A percentile compares a stretch with the other conserved stretches of the same genome.
Evolutionary conservation across 64 coral and sea anemone species (phyloP).

Genomic region (Stylophora pistillata): DNA sequence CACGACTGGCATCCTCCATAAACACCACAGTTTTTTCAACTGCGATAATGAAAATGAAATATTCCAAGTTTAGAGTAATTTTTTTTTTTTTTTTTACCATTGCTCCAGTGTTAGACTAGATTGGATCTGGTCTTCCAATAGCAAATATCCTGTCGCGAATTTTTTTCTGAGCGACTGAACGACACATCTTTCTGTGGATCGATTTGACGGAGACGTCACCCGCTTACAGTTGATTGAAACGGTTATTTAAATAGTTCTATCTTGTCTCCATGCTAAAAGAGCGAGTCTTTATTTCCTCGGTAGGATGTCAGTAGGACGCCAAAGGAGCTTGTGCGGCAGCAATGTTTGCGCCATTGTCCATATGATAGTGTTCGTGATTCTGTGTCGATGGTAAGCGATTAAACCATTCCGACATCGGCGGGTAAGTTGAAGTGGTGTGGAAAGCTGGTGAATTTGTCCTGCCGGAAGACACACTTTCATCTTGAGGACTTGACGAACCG

Average conservation of each 20-base stretch:
- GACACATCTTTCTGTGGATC: background rate
- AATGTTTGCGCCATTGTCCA: slow-evolving; percentile 46
- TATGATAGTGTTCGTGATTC: slow-evolving; percentile 87
- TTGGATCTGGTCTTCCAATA: background rate
- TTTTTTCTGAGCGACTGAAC: background rate
- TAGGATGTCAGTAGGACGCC: slow-evolving; percentile 79
- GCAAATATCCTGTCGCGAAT: background rate
- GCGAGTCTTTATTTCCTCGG: slow-evolving; percentile 34
- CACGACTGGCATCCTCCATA: background rate
- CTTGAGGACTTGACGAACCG: slow-evolving; percentile 68
- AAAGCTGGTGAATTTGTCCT: slow-evolving; percentile 73
- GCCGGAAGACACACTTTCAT: slow-evolving; percentile 54
- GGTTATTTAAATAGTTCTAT: slow-evolving; percentile 23
- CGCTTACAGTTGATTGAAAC: slow-evolving; percentile 23
- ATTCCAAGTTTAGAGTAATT: background rate
- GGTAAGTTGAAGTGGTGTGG: slow-evolving; percentile 67
- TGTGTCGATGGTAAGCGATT: slow-evolving; percentile 61
- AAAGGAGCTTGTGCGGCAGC: slow-evolving; percentile 67
- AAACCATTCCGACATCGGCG: slow-evolving; percentile 91
- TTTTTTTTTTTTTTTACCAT: background rate
- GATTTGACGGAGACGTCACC: background rate
- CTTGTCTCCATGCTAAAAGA: slow-evolving; percentile 13
- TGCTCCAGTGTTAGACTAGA: too few species aligned
- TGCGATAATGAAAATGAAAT: slow-evolving; percentile 8
- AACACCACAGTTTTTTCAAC: slow-evolving; percentile 9